Percentiles rank a stretch among this genome's conserved stretches.
Conservation (phyloP, 2,888 invertebrate genomes). For the Pasiphila rectangulata region DNA sequence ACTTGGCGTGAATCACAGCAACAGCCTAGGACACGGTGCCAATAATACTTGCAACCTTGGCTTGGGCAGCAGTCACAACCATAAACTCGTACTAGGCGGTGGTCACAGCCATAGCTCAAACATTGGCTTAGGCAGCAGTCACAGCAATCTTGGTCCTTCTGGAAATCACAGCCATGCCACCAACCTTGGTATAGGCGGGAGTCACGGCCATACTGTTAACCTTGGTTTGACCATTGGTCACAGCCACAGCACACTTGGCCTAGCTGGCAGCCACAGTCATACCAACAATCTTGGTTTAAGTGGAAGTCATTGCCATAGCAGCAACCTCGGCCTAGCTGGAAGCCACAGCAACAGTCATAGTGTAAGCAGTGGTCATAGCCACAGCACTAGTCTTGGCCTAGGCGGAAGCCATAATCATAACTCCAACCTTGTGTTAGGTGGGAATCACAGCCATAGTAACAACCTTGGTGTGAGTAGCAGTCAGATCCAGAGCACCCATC, state of each 20-base stretch:
- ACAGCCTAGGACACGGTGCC: not conserved
- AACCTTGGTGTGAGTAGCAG: conserved; percentile 3
- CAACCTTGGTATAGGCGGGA: conserved; percentile 4
- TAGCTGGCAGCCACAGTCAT: conserved; percentile 4
- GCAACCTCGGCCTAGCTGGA: not conserved
- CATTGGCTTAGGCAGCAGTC: conserved; percentile 4
- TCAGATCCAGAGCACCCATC: conserved; percentile 5
- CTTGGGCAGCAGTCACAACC: conserved; percentile 8
- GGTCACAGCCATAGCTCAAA: conserved; percentile 5
- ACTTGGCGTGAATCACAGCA: conserved; percentile 7
- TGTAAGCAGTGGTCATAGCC: conserved; percentile 27
- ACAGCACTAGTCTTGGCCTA: not conserved
- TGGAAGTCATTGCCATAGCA: conserved; percentile 3
- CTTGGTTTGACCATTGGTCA: conserved; percentile 7
- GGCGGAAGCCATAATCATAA: not conserved
- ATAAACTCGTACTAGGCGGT: conserved; percentile 5
- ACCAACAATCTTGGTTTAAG: conserved; percentile 3
- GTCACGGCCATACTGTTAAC: conserved; percentile 9
- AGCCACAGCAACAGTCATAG: conserved; percentile 20
- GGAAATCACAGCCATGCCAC: conserved; percentile 7
- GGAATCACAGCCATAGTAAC: conserved; percentile 15
- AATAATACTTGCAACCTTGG: conserved; percentile 4
- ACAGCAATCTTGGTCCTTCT: conserved; percentile 3
- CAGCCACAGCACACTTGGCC: conserved; percentile 5
- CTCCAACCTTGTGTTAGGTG: not conserved